Conservation (phyloP, 1,140 invertebrate species). For the Musca domestica region DNA sequence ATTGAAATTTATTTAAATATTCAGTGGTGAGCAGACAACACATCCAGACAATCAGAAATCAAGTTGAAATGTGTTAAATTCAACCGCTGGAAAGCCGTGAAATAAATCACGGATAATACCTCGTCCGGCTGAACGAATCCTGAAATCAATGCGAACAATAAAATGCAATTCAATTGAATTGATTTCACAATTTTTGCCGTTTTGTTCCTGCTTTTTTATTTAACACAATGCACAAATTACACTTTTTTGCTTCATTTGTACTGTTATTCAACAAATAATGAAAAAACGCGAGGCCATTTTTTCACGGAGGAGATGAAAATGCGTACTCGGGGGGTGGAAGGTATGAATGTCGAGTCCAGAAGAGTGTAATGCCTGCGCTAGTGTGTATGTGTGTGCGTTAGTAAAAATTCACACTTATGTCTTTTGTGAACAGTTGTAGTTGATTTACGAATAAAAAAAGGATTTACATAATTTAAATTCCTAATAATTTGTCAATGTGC, state of each 20-base stretch:
- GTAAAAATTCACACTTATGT: too few relatives aligned
- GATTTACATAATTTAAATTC: constrained; percentile 17
- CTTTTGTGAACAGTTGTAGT: constrained; percentile 19
- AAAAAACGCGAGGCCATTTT: too few relatives aligned
- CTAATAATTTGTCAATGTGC: constrained; percentile 14
- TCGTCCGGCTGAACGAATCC: constrained; percentile 7
- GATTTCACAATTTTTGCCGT: constrained; percentile 1
- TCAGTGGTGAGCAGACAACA: background rate
- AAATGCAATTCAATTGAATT: constrained; percentile 21
- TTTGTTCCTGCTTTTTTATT: too few relatives aligned
- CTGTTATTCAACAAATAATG: too few relatives aligned
- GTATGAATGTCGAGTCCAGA: background rate
- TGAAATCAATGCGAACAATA: constrained; percentile 20
- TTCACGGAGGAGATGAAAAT: too few relatives aligned
- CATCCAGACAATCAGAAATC: constrained; percentile 12
- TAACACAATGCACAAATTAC: too few relatives aligned
- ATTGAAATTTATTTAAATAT: too few relatives aligned
- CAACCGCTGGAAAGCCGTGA: constrained; percentile 11
- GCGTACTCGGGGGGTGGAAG: background rate
- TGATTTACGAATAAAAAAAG: constrained; percentile 7
- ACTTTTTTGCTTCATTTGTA: too few relatives aligned
- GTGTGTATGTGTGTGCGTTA: too few relatives aligned
- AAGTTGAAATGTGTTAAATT: constrained; percentile 8
- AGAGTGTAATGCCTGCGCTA: too few relatives aligned
- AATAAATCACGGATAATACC: constrained; percentile 20